Percentiles rank a stretch among this genome's conserved stretches.
phyloP scores from a whole-genome alignment of 2,113 vertebrate genomes.

The Muscicapa adusta region DNA sequence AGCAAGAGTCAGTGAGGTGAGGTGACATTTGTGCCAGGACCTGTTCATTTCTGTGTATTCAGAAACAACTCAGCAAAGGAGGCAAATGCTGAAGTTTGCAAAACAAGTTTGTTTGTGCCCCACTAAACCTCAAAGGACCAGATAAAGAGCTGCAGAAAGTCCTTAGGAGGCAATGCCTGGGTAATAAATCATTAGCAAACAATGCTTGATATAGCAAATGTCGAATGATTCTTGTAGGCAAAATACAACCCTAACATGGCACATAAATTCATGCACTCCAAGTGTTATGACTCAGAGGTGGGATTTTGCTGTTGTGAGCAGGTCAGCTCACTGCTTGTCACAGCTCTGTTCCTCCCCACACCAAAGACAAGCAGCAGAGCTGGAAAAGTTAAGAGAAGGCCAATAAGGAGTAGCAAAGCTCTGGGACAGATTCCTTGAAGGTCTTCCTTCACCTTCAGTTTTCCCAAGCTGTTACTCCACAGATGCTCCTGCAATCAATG shows the following conservation, averaged over 20 bases:
- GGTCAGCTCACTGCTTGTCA: not conserved
- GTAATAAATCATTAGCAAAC: not conserved
- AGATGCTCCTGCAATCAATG: rapidly evolving
- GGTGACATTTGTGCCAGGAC: not conserved
- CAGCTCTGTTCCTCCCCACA: rapidly evolving
- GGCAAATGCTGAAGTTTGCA: not conserved
- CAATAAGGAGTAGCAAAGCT: not conserved
- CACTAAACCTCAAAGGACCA: not conserved
- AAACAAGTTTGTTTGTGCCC: not conserved
- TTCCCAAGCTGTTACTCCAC: too few species aligned
- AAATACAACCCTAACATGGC: not conserved
- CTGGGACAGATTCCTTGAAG: not conserved
- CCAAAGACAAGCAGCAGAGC: not conserved
- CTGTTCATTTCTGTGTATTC: not conserved
- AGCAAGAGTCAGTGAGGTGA: not conserved
- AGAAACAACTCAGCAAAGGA: not conserved
- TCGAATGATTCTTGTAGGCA: not conserved
- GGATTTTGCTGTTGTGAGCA: not conserved
- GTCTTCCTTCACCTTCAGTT: not conserved
- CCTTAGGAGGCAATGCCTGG: not conserved
- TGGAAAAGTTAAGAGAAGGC: not conserved
- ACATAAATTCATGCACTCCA: rapidly evolving
- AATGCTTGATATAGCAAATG: not conserved
- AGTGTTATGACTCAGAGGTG: not conserved
- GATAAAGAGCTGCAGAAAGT: not conserved